These are phyloP conservation scores for Portevinia maculata DNA, from an alignment of 2,888 invertebrate species.

Conservation along the genomic window DNA sequence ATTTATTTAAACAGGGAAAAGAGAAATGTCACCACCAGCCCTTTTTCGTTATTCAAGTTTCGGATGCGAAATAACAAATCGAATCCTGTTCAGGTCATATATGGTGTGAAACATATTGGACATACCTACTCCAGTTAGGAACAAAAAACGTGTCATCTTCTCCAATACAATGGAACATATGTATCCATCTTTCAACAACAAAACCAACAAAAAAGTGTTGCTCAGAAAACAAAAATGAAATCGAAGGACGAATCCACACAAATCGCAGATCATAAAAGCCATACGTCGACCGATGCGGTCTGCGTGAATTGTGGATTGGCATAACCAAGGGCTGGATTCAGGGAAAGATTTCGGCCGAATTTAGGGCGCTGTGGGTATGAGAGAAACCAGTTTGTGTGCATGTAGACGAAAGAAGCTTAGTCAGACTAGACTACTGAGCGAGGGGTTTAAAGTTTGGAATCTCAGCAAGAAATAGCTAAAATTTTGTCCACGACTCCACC, in stretches of 20 bases:
- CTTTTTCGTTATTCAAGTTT: constrained; percentile 24
- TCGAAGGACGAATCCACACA: constrained; percentile 25
- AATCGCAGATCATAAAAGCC: constrained; percentile 67
- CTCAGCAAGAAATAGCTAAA: no score
- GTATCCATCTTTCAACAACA: constrained; percentile 54
- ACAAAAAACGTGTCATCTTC: constrained; percentile 54
- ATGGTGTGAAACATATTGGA: constrained; percentile 65
- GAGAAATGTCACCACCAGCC: constrained; percentile 17
- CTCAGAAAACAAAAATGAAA: neutral
- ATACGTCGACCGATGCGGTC: constrained; percentile 61
- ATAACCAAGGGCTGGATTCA: constrained; percentile 11
- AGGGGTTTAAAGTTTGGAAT: no score
- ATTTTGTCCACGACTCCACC: no score
- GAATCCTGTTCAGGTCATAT: constrained; percentile 66
- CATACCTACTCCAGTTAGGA: constrained; percentile 20
- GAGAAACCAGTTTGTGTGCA: no score
- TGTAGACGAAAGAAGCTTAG: no score
- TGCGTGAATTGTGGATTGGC: constrained; percentile 32
- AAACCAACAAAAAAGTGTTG: constrained; percentile 7
- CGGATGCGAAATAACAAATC: constrained; percentile 46
- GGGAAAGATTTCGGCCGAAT: neutral
- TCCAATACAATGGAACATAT: constrained; percentile 51
- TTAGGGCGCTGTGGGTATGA: constrained; percentile 10
- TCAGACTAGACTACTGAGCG: no score
- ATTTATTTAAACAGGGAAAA: constrained; percentile 53